A percentile compares a stretch with the other conserved stretches of the same genome.
Conservation (phyloP, 2,888 invertebrate genomes). For the Microplitis deprimator region DNA sequence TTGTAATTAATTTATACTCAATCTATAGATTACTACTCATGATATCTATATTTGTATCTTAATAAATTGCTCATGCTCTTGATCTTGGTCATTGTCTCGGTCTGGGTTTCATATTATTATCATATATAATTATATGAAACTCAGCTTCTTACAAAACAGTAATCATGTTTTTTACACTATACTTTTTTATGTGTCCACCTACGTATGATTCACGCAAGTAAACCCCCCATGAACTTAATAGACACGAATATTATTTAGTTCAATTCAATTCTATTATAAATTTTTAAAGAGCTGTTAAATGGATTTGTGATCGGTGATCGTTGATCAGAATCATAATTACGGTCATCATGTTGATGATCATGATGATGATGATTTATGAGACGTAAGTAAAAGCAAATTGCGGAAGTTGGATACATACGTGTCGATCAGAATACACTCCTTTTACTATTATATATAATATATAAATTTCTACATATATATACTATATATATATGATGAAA, state of each 20-base stretch:
- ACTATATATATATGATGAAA: background rate
- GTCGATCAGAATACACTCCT: conserved; percentile 21
- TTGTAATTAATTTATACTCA: no score
- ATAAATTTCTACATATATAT: background rate
- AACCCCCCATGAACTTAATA: no score
- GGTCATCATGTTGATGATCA: background rate
- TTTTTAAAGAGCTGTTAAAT: background rate
- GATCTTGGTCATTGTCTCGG: no score
- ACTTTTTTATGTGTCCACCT: no score
- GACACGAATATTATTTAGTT: no score
- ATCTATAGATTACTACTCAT: no score
- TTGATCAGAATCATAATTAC: background rate
- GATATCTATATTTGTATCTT: no score
- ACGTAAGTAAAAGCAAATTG: background rate
- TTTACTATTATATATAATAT: background rate
- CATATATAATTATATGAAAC: no score
- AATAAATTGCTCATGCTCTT: no score
- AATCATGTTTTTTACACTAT: conserved; percentile 45
- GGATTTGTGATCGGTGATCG: background rate
- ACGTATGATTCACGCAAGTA: no score
- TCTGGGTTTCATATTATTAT: no score
- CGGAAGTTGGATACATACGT: conserved; percentile 14
- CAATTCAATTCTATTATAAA: no score
- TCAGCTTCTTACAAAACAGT: conserved; percentile 32
- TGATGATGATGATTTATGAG: conserved; percentile 9